These are phyloP conservation scores for Artemia sp. DNA, from an alignment of 2,888 invertebrate genomes.

Conservation along the genomic window DNA sequence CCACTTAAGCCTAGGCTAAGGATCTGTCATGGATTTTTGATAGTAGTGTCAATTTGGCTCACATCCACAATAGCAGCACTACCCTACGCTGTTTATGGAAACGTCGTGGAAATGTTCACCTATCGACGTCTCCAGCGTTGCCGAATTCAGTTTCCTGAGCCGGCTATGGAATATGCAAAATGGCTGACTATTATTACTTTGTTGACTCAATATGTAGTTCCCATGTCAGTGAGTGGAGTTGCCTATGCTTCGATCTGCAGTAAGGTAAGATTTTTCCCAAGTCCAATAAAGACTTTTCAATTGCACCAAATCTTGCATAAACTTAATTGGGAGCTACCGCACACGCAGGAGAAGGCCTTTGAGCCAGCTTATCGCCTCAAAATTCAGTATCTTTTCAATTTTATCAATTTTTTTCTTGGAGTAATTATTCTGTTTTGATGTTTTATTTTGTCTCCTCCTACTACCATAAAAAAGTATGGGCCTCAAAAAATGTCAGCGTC, in stretches of 20 bases:
- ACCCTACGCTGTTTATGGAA: constrained; percentile 33
- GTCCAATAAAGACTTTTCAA: neutral
- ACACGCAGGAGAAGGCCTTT: neutral
- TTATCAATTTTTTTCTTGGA: too few species aligned
- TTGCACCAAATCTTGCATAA: neutral
- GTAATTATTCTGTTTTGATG: too few species aligned
- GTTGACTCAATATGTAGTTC: constrained; percentile 33
- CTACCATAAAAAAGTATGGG: too few species aligned
- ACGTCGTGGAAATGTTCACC: constrained; percentile 25
- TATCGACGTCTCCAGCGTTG: constrained; percentile 29
- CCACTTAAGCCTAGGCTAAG: constrained; percentile 33
- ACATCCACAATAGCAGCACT: constrained; percentile 30
- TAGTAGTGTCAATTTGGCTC: constrained; percentile 32
- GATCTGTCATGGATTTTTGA: constrained; percentile 30
- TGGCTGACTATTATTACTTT: constrained; percentile 32
- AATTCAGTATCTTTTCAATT: too few species aligned
- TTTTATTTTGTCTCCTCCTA: too few species aligned
- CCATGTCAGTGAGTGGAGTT: constrained; percentile 32
- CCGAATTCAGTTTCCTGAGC: constrained; percentile 30
- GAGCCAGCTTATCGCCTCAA: too few species aligned
- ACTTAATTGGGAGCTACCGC: neutral
- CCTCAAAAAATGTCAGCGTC: too few species aligned
- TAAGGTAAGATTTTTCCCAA: constrained; percentile 13
- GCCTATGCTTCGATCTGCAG: constrained; percentile 31
- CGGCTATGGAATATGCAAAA: constrained; percentile 30